phyloP scores from a whole-genome alignment of 2,797 vertebrate genomes.

The Cossypha caffra region DNA sequence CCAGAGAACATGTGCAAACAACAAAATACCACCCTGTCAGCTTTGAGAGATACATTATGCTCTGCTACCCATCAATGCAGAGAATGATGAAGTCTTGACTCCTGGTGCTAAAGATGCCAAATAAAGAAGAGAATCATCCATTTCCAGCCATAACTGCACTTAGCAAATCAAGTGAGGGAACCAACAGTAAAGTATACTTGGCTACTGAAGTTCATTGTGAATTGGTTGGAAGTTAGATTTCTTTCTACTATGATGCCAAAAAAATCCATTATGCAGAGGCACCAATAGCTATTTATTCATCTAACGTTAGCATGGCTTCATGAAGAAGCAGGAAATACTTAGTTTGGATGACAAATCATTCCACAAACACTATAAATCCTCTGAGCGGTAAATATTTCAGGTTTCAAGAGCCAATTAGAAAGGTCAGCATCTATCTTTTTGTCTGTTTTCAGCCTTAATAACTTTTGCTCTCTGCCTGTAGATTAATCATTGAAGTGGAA shows the following conservation, averaged over 20 bases:
- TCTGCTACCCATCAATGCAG: background rate
- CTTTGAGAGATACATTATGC: background rate
- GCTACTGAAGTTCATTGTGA: background rate
- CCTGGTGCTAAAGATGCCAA: background rate
- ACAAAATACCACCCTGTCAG: background rate
- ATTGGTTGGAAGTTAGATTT: background rate
- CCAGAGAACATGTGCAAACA: background rate
- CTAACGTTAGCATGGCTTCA: background rate
- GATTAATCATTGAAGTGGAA: slow-evolving; percentile 43
- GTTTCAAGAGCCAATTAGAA: slow-evolving; percentile 53
- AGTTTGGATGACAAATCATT: slow-evolving; percentile 26
- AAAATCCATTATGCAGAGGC: background rate
- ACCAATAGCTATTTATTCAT: background rate
- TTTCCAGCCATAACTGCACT: background rate
- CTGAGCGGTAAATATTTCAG: background rate
- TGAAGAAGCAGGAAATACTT: slow-evolving; percentile 25
- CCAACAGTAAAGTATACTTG: background rate
- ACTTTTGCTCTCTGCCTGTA: slow-evolving; percentile 16
- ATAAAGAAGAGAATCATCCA: background rate
- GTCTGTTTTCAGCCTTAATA: slow-evolving; percentile 41
- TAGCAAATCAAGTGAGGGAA: background rate
- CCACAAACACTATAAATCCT: slow-evolving; percentile 25
- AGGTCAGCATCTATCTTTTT: slow-evolving; percentile 57
- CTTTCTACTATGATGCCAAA: background rate
- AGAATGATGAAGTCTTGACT: slow-evolving; percentile 18